Evolutionary conservation across 2,113 vertebrate genomes (phyloP).

Genomic region (Numenius arquata): DNA sequence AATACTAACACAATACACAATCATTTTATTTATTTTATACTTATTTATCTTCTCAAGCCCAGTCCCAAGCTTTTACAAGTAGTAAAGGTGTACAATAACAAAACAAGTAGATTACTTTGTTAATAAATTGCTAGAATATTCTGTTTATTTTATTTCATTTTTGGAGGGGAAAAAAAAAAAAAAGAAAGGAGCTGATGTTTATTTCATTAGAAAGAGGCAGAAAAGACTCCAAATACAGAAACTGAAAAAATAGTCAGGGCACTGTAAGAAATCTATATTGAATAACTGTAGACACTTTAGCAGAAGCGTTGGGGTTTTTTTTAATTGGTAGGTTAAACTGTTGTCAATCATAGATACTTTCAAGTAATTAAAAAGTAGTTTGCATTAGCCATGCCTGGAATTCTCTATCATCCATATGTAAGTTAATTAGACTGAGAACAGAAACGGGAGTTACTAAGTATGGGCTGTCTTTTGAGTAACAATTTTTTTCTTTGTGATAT

Average conservation of each 20-base stretch:
- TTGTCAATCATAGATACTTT: not conserved
- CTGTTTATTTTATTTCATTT: not conserved
- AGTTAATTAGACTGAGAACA: not conserved
- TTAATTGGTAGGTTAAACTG: not conserved
- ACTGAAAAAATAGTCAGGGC: not conserved
- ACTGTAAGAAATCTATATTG: not conserved
- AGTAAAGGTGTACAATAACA: not conserved
- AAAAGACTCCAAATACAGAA: not conserved
- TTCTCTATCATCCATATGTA: not conserved
- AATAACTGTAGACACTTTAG: not conserved
- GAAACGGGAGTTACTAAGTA: not conserved
- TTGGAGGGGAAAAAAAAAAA: not conserved
- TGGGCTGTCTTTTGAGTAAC: not conserved
- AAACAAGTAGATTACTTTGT: not conserved
- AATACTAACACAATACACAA: not conserved
- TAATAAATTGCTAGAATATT: not conserved
- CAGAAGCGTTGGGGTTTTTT: not conserved
- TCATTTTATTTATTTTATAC: not conserved
- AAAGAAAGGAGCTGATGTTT: not conserved
- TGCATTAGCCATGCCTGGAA: not conserved
- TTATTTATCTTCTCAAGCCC: not conserved
- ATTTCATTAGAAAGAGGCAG: not conserved
- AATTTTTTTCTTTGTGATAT: not conserved
- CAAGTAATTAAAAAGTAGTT: not conserved
- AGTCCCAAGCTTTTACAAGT: not conserved